Percentiles rank a stretch among this genome's conserved stretches.
phyloP scores from a whole-genome alignment of 2,113 vertebrate genomes.

The Bufo bufo region DNA sequence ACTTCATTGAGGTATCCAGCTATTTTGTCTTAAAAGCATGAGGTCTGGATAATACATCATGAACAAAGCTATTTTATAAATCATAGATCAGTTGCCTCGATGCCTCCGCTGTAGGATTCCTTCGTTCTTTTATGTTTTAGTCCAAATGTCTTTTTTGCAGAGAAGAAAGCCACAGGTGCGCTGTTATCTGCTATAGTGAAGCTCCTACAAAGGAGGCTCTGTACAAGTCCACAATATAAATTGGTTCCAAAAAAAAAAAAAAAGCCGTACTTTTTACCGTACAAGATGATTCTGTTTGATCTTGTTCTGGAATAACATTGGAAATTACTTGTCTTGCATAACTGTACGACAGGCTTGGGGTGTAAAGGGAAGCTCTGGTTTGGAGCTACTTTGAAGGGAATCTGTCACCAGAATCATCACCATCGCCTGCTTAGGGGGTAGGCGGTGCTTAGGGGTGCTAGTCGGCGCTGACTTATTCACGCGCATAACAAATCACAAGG shows the following conservation, averaged over 20 bases:
- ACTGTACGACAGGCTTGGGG: background rate
- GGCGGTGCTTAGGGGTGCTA: too few species aligned
- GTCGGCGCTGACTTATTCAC: too few species aligned
- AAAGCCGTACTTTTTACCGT: background rate
- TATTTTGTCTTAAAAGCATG: background rate
- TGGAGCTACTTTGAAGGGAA: too few species aligned
- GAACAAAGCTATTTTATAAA: slow-evolving; percentile 4
- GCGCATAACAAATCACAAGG: too few species aligned
- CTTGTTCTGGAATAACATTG: background rate
- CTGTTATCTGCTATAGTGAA: background rate
- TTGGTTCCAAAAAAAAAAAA: background rate
- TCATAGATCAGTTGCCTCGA: slow-evolving; percentile 30
- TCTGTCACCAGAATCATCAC: too few species aligned
- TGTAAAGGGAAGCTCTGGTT: background rate
- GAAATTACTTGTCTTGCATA: background rate
- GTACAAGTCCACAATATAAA: background rate
- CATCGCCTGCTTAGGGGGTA: too few species aligned
- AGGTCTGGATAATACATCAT: slow-evolving; percentile 6
- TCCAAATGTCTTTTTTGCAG: slow-evolving; percentile 7
- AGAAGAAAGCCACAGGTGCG: slow-evolving; percentile 36
- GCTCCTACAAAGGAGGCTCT: slow-evolving; percentile 2
- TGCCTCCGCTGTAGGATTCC: background rate
- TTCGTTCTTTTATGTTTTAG: slow-evolving; percentile 36
- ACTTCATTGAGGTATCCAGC: too few species aligned
- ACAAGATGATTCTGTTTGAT: background rate